These are phyloP conservation scores for Poliocrania exsul DNA, from an alignment of 2,797 vertebrate genomes.

Conservation along the genomic window DNA sequence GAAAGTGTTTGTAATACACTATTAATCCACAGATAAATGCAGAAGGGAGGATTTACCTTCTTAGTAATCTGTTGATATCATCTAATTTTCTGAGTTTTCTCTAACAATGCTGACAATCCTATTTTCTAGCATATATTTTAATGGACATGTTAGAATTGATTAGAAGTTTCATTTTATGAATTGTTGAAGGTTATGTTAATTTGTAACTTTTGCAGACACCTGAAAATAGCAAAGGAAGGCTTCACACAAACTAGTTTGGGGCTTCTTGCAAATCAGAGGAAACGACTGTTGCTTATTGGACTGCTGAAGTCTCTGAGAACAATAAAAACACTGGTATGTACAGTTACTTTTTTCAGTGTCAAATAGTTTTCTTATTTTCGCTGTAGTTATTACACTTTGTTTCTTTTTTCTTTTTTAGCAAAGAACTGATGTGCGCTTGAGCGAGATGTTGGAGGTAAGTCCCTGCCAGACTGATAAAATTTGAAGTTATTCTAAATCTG, in stretches of 20 bases:
- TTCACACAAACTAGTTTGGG: conserved; percentile 97
- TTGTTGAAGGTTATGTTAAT: background rate
- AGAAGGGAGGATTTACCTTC: background rate
- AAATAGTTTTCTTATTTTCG: background rate
- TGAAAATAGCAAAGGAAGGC: conserved; percentile 91
- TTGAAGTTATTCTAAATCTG: background rate
- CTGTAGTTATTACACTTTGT: background rate
- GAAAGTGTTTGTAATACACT: background rate
- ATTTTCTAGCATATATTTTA: background rate
- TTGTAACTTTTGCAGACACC: conserved; percentile 81
- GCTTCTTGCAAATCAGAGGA: conserved; percentile 94
- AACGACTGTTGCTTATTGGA: conserved; percentile 92
- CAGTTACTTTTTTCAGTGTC: background rate
- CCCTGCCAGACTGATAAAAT: background rate
- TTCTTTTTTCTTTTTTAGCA: conserved; percentile 79
- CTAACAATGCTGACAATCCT: background rate
- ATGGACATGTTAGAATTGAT: background rate
- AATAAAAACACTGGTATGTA: conserved; percentile 95
- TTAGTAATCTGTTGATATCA: background rate
- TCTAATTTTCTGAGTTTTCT: background rate
- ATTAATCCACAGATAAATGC: background rate
- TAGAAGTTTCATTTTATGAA: background rate
- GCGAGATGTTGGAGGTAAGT: conserved; percentile 98
- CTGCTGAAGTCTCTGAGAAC: conserved; percentile 96
- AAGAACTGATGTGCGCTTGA: conserved; percentile 97